These are phyloP conservation scores for Cataglyphis altisquamis DNA, from an alignment of 2,888 invertebrate species.

Conservation along the genomic window DNA sequence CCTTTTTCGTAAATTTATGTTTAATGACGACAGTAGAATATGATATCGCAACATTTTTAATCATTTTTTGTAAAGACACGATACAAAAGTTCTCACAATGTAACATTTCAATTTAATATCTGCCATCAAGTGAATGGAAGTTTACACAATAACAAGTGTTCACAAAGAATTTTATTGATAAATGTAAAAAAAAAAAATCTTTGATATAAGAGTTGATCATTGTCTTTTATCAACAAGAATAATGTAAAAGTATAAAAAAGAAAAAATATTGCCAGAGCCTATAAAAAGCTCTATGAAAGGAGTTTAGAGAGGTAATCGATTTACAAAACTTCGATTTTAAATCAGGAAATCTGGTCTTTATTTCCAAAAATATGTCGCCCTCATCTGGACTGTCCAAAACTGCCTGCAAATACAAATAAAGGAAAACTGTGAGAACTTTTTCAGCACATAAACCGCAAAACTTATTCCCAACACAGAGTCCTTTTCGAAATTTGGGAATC, in stretches of 20 bases:
- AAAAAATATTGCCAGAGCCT: constrained; percentile 64
- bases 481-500: constrained; percentile 22
- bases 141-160: constrained; percentile 63
- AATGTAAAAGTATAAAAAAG: constrained; percentile 74
- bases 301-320: constrained; percentile 80
- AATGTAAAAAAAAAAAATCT: constrained; percentile 76
- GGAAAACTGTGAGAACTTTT: constrained; percentile 76
- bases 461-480: constrained; percentile 55
- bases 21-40: constrained; percentile 51
- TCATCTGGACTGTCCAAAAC: constrained; percentile 84
- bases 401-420: constrained; percentile 86
- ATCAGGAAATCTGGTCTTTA: constrained; percentile 86
- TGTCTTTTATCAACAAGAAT: constrained; percentile 68
- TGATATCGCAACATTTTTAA: constrained; percentile 55
- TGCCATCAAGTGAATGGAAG: constrained; percentile 52
- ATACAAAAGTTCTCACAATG: constrained; percentile 69
- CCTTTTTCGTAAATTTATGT: constrained; percentile 47
- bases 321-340: constrained; percentile 81
- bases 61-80: constrained; percentile 40
- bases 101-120: constrained; percentile 56
- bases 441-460: constrained; percentile 46
- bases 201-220: constrained; percentile 53
- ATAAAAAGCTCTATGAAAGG: constrained; percentile 62
- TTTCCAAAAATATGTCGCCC: constrained; percentile 84
- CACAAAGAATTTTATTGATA: constrained; percentile 71